Base-by-base conservation (phyloP, 2,797 vertebrate species). In the Poliocrania exsul region DNA sequence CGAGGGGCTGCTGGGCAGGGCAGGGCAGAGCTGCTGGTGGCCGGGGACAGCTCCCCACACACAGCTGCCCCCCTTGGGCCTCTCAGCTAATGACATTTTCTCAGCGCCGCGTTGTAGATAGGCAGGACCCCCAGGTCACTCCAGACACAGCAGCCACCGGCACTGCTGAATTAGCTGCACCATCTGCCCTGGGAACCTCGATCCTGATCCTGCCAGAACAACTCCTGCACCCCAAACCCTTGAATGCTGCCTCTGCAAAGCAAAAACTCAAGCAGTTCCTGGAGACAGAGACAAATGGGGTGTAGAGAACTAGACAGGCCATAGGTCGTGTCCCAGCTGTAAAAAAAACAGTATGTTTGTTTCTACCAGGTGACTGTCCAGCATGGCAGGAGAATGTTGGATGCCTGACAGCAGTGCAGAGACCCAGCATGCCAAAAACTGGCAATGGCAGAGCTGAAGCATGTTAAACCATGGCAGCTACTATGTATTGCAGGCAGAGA, bases 1-100 rank as follows among this genome's bases (percentile, higher is more conserved):
- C 0, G 0, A 84, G 50, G 65, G 51, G 64, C 70, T 47, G 50
- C 61, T 64, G 69, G 47, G 29, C 28, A 87, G 44, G 47, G 47
- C 46, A 53, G 29, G 51, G 75, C 62, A 38, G 40, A 17, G 61
- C 25, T 0, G 0, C 6, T 4, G 42, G 38, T 5, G 13, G 51
- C 60, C 5, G 0, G 0, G 21, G 47, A 31, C 54, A 74, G 62
- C 11, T 19, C 71, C 49, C 26, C 44, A 13, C 0, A 0, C 23
- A 8, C 16, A 57, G 15, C 47, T 35, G 53, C 23, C 13, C 31
- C 8, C 13, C 1, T 2, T 20, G 29, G 33, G 44, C 13, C n/a
- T 73, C 42, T 47, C 35, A 26, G 75, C n/a, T 58, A 58, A 60
- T 12, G 44, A 47, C 11, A 6, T 56, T 19, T 61, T 54, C 49